A percentile compares a stretch with the other conserved stretches of the same genome.
Conservation (phyloP, 2,797 vertebrate genomes). For the Sciaenops ocellatus region DNA sequence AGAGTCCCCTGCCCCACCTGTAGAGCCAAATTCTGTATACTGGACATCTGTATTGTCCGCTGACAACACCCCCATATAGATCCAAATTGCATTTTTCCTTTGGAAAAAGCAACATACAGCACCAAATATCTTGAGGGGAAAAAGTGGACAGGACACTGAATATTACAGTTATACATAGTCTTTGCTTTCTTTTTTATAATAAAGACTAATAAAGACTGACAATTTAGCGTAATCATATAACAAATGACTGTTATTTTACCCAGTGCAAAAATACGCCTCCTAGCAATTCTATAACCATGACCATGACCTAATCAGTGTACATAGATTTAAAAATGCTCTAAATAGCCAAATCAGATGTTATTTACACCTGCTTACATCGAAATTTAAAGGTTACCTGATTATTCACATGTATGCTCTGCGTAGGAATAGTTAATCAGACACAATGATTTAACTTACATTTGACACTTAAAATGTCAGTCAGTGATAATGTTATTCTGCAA, state of each 20-base stretch:
- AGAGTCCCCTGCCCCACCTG: slow-evolving; percentile 96
- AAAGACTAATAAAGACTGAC: not conserved
- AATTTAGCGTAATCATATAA: not conserved
- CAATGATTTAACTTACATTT: not conserved
- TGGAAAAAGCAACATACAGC: not conserved
- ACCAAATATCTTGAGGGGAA: not conserved
- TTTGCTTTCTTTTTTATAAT: not conserved
- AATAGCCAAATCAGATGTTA: no score
- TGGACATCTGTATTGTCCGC: slow-evolving; percentile 90
- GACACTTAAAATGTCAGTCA: not conserved
- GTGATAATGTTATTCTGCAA: not conserved
- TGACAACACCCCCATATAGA: slow-evolving; percentile 68
- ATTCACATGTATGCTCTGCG: not conserved
- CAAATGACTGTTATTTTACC: not conserved
- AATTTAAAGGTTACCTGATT: not conserved
- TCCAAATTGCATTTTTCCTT: not conserved
- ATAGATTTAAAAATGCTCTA: not conserved
- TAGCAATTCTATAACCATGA: no score
- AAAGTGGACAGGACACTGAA: not conserved
- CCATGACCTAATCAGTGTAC: not conserved
- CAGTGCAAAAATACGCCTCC: not conserved
- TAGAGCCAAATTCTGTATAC: slow-evolving; percentile 93
- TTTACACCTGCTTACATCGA: no score
- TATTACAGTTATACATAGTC: not conserved
- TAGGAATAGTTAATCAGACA: not conserved